These are phyloP conservation scores for Poecile montanus DNA, from an alignment of 2,797 vertebrate species.

Conservation along the genomic window DNA sequence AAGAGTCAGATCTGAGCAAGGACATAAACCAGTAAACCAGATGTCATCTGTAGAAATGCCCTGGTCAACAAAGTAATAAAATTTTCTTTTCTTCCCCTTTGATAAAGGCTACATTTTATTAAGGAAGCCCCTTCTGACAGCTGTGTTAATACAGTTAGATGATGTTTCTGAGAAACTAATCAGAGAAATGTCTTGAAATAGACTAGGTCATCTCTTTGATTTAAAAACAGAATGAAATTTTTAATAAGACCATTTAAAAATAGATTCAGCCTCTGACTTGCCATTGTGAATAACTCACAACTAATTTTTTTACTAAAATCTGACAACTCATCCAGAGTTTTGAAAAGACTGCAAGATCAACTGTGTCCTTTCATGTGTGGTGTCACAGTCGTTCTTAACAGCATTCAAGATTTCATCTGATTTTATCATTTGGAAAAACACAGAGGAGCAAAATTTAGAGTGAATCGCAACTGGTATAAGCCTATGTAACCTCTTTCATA, in stretches of 20 bases:
- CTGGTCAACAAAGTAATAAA: conserved; percentile 46
- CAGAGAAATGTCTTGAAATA: conserved; percentile 47
- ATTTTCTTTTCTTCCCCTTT: conserved; percentile 53
- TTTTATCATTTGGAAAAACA: background rate
- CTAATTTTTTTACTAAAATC: background rate
- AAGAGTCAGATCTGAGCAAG: conserved; percentile 1
- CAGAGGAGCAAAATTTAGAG: background rate
- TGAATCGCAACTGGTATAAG: background rate
- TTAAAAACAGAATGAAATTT: conserved; percentile 15
- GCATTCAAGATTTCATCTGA: background rate
- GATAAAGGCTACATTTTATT: conserved; percentile 62
- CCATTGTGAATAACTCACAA: background rate
- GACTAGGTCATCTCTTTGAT: background rate
- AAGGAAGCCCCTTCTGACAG: conserved; percentile 32
- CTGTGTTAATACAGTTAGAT: conserved; percentile 53
- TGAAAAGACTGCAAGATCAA: background rate
- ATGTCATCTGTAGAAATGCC: conserved; percentile 29
- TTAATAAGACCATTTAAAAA: conserved; percentile 3
- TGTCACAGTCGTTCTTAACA: background rate
- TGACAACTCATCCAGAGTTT: background rate
- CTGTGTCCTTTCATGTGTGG: background rate
- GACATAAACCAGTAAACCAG: conserved; percentile 54
- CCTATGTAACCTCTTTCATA: background rate
- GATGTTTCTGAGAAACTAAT: conserved; percentile 57
- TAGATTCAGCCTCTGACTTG: background rate